These are phyloP conservation scores for Furcula furcula DNA, from an alignment of 2,888 invertebrate species.

Conservation along the genomic window DNA sequence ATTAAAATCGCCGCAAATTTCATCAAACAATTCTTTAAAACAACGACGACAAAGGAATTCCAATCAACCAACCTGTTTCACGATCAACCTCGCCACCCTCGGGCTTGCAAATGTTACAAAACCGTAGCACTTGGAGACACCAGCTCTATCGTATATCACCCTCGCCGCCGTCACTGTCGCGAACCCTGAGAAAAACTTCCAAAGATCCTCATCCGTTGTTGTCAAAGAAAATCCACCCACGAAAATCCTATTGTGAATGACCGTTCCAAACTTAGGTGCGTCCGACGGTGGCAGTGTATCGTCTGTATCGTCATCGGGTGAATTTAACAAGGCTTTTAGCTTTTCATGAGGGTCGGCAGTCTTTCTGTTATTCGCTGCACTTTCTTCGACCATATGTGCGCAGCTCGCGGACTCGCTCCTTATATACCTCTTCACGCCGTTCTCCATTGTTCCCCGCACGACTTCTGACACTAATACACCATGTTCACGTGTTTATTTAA, in stretches of 20 bases:
- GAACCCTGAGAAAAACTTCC: slow-evolving; percentile 94
- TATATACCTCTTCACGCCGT: slow-evolving; percentile 68
- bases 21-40: slow-evolving; percentile 12
- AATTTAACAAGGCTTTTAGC: slow-evolving; percentile 68
- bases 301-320: slow-evolving; percentile 70
- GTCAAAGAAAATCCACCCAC: slow-evolving; percentile 97
- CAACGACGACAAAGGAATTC: slow-evolving; percentile 18
- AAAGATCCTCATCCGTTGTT: slow-evolving; percentile 95
- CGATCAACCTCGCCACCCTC: slow-evolving; percentile 73
- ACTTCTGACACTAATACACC: slow-evolving; percentile 51
- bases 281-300: slow-evolving; percentile 69
- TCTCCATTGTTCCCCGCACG: slow-evolving; percentile 57
- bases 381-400: slow-evolving; percentile 76
- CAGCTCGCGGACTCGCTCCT: slow-evolving; percentile 75
- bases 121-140: slow-evolving; percentile 96
- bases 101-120: slow-evolving; percentile 86
- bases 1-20: slow-evolving; percentile 9
- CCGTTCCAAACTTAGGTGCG: slow-evolving; percentile 87
- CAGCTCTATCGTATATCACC: slow-evolving; percentile 96
- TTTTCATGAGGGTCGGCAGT: slow-evolving; percentile 72
- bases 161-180: slow-evolving; percentile 96
- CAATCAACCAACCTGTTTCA: slow-evolving; percentile 64
- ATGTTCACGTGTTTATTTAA: slow-evolving; percentile 78
- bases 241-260: slow-evolving; percentile 97
- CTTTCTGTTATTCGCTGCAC: slow-evolving; percentile 60